Evolutionary conservation across 2,888 invertebrate genomes (phyloP), one percentile per base, ranked within the genome.

Genomic region (Alviniconcha strummeri): DNA sequence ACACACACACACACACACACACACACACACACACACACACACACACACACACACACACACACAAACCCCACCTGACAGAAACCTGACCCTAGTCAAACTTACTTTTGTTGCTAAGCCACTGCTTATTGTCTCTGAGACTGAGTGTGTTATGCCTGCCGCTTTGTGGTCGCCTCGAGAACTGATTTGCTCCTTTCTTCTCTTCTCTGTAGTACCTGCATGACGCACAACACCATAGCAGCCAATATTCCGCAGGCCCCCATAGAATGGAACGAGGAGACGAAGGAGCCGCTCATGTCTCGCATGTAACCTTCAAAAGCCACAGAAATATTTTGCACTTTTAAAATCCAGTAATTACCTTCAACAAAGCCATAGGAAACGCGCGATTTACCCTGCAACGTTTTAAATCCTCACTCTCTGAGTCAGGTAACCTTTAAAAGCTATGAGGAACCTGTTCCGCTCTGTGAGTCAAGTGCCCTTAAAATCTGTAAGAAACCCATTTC

Each of bases 1-100:
- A 64, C 52, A 76, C 72, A 77, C 56, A 82, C 19, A 67, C 69
- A 82, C 72, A 82, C 69, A 76, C 72, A 82, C 55, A 64, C 56
- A 52, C 56, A 76, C 72, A 75, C 52, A 74, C 57, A 81, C n/a
- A 75, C 11, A 69, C 71, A n/a, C 71, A n/a, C 71, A n/a, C 71
- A 9, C 71, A 9, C 19, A 8, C 71, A n/a, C 71, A n/a, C 5
- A 6, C 9, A 5, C 19, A n/a, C 19, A 17, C 19, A n/a, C 71
- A 5, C 19, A 64, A 64, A n/a, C 6, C 71, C 71, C n/a, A n/a
- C 71, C 19, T n/a, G 6, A 11, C n/a, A 6, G 5, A 13, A 5
- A n/a, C 5, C n/a, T 71, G 6, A 5, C 71, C 71, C 71, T 9
- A 2, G 19, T 19, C 71, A 5, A 17, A 13, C 71, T 19, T 19